A percentile compares a stretch with the other conserved stretches of the same genome.
Conservation (phyloP, 2,113 vertebrate genomes). For the Rhinogobius similis region DNA sequence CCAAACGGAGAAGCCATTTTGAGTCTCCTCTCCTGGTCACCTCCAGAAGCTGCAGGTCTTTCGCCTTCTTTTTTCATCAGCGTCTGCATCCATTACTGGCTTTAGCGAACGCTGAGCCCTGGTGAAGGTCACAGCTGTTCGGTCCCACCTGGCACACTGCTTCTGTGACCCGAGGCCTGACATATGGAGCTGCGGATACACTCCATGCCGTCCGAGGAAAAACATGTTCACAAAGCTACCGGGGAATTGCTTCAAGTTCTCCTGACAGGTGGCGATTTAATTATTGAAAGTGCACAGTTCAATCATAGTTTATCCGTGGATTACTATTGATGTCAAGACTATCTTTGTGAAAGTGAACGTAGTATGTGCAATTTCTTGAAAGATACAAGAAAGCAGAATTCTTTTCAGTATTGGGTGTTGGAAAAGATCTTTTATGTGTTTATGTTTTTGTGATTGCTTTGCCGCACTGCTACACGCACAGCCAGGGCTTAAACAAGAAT, state of each 20-base stretch:
- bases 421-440: too few species aligned
- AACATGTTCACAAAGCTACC: slow-evolving; percentile 52
- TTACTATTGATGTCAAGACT: slow-evolving; percentile 43
- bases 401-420: not conserved
- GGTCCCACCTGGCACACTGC: slow-evolving; percentile 52
- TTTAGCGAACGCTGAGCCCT: slow-evolving; percentile 28
- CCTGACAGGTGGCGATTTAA: slow-evolving; percentile 68
- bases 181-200: slow-evolving; percentile 57
- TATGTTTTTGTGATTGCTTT: too few species aligned
- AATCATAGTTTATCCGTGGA: slow-evolving; percentile 42
- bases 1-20: slow-evolving; percentile 12
- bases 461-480: too few species aligned
- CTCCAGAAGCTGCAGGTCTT: slow-evolving; percentile 43
- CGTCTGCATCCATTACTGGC: slow-evolving; percentile 57
- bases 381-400: not conserved
- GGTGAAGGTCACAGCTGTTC: slow-evolving; percentile 73
- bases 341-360: slow-evolving; percentile 1
- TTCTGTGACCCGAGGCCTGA: slow-evolving; percentile 47
- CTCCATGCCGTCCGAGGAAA: slow-evolving; percentile 40
- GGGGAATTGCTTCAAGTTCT: slow-evolving; percentile 54
- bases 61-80: slow-evolving; percentile 64
- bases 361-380: not conserved
- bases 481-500: too few species aligned
- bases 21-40: slow-evolving; percentile 42
- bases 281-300: slow-evolving; percentile 58